A percentile compares a stretch with the other conserved stretches of the same genome.
phyloP scores from a whole-genome alignment of 1,140 invertebrate genomes.

The Polypedilum vanderplanki region DNA sequence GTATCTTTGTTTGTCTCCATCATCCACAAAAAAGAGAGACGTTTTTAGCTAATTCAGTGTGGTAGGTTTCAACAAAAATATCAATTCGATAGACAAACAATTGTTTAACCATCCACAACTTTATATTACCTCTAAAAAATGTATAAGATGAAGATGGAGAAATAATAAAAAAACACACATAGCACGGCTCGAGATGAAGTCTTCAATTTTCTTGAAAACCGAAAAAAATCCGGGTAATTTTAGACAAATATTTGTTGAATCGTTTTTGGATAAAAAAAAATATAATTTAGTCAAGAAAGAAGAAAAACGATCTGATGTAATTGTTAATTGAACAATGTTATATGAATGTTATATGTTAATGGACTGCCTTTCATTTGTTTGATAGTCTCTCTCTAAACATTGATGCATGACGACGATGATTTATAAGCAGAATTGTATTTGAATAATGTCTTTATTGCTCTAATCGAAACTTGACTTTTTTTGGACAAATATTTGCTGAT shows the following conservation, averaged over 20 bases:
- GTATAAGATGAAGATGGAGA: not conserved
- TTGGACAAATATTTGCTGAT: no score
- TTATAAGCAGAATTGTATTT: no score
- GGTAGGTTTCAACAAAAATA: conserved; percentile 18
- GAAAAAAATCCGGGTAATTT: conserved; percentile 18
- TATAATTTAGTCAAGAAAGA: not conserved
- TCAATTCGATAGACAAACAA: conserved; percentile 15
- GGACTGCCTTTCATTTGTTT: no score
- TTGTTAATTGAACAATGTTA: conserved; percentile 19
- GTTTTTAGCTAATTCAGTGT: conserved; percentile 18
- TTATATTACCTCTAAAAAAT: no score
- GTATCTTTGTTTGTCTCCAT: conserved; percentile 17
- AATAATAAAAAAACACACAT: not conserved
- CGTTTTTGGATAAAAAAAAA: conserved; percentile 9
- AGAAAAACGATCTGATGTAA: conserved; percentile 19
- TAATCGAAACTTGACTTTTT: no score
- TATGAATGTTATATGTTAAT: not conserved
- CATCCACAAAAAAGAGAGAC: not conserved
- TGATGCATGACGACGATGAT: no score
- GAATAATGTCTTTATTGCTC: no score
- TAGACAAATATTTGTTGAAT: conserved; percentile 14
- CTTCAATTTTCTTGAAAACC: not conserved
- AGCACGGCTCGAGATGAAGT: not conserved
- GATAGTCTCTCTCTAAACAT: no score
- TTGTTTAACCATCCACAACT: not conserved